Conservation (phyloP, 2,888 invertebrate genomes). For the Hypsopygia costalis region DNA sequence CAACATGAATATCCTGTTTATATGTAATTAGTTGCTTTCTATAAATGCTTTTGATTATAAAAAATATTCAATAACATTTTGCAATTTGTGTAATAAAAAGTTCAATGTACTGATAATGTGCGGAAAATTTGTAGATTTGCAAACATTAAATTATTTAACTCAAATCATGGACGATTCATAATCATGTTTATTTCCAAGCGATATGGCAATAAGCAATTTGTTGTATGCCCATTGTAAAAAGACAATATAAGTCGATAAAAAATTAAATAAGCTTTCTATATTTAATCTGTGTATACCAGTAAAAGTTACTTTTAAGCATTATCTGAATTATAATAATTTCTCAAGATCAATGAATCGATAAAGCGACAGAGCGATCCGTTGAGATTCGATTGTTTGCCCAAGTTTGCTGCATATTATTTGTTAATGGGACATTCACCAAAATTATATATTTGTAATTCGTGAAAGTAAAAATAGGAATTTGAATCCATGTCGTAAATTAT, state of each 20-base stretch:
- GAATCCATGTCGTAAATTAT: conserved; percentile 48
- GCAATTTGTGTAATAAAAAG: not conserved
- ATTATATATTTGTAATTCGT: conserved; percentile 60
- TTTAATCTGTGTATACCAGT: conserved; percentile 34
- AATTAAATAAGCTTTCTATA: conserved; percentile 52
- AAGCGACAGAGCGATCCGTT: conserved; percentile 39
- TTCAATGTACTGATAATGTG: too few species aligned
- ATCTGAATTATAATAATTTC: conserved; percentile 54
- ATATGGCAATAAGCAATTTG: too few species aligned
- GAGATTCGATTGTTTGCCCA: conserved; percentile 49
- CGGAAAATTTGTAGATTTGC: too few species aligned
- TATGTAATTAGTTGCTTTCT: not conserved
- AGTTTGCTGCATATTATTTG: conserved; percentile 49
- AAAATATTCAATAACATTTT: not conserved
- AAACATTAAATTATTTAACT: too few species aligned
- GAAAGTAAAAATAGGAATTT: conserved; percentile 60
- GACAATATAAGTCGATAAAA: conserved; percentile 46
- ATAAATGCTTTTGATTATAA: not conserved
- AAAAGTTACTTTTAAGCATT: conserved; percentile 57
- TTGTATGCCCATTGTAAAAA: not conserved
- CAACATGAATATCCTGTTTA: too few species aligned
- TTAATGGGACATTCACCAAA: conserved; percentile 56
- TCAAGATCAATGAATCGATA: conserved; percentile 48
- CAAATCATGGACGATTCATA: too few species aligned
- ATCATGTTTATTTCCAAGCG: too few species aligned